phyloP scores from a whole-genome alignment of 1,140 invertebrate genomes.

The Drosophila albomicans region DNA sequence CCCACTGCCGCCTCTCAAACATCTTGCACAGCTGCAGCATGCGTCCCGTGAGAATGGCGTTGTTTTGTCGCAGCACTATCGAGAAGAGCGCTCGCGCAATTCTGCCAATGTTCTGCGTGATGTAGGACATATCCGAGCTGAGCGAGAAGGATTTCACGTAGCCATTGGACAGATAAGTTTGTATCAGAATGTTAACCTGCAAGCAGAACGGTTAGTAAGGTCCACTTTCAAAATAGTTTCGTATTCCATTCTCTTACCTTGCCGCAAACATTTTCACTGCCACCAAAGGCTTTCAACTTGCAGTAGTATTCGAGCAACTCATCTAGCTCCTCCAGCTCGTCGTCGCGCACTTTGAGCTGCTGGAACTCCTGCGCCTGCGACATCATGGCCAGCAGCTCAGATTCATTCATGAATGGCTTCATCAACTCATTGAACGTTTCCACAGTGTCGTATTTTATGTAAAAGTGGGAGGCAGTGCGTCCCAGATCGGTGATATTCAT shows the following conservation, averaged over 20 bases:
- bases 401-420: slow-evolving; percentile 93
- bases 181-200: slow-evolving; percentile 94
- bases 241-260: slow-evolving; percentile 89
- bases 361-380: slow-evolving; percentile 97
- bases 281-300: slow-evolving; percentile 91
- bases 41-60: slow-evolving; percentile 93
- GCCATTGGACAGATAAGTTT: slow-evolving; percentile 94
- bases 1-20: slow-evolving; percentile 96
- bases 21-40: slow-evolving; percentile 94
- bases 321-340: slow-evolving; percentile 97
- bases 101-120: slow-evolving; percentile 96
- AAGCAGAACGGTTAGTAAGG: not conserved
- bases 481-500: slow-evolving; percentile 95
- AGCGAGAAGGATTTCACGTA: slow-evolving; percentile 94
- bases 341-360: slow-evolving; percentile 97
- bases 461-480: slow-evolving; percentile 98
- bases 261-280: slow-evolving; percentile 95
- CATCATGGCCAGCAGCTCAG: slow-evolving; percentile 94
- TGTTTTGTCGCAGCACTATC: slow-evolving; percentile 95
- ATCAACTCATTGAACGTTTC: slow-evolving; percentile 94
- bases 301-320: slow-evolving; percentile 90
- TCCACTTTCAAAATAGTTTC: not conserved
- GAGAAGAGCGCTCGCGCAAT: slow-evolving; percentile 97
- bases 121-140: slow-evolving; percentile 96
- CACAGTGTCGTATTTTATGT: slow-evolving; percentile 98